phyloP scores from a whole-genome alignment of 2,113 vertebrate species.

The Rissa tridactyla region DNA sequence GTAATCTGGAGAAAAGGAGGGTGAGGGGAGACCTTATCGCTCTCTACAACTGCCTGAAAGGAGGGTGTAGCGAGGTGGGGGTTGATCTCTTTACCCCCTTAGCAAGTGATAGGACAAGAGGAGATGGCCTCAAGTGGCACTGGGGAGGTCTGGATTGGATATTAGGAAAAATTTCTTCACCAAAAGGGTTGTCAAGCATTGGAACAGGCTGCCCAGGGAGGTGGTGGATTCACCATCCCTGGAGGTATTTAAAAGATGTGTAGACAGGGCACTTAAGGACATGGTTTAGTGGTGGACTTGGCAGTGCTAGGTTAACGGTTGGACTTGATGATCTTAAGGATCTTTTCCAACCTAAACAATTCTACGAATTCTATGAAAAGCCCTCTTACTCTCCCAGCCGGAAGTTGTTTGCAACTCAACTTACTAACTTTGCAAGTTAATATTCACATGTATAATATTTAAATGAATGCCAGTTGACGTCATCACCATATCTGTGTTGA shows the following conservation, averaged over 20 bases:
- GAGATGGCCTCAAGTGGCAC: background rate
- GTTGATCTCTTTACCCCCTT: background rate
- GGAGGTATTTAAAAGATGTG: background rate
- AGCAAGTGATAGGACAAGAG: background rate
- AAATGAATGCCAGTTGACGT: background rate
- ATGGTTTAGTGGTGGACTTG: background rate
- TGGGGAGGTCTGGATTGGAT: background rate
- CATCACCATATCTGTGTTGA: rapidly evolving
- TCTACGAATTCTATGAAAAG: background rate
- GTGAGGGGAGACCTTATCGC: background rate
- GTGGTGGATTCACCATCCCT: background rate
- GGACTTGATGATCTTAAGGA: background rate
- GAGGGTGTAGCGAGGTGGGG: background rate
- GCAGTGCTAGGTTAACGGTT: background rate
- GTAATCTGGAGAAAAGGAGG: background rate
- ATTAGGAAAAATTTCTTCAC: background rate
- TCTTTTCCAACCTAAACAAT: background rate
- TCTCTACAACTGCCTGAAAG: background rate
- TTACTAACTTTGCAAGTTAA: background rate
- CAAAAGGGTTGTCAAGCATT: background rate
- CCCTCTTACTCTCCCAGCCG: background rate
- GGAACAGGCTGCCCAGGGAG: background rate
- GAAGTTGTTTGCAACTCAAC: background rate
- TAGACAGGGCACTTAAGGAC: background rate
- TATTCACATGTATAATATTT: background rate